Evolutionary conservation across 1,140 invertebrate genomes (phyloP).

Genomic region (Argopecten irradians): DNA sequence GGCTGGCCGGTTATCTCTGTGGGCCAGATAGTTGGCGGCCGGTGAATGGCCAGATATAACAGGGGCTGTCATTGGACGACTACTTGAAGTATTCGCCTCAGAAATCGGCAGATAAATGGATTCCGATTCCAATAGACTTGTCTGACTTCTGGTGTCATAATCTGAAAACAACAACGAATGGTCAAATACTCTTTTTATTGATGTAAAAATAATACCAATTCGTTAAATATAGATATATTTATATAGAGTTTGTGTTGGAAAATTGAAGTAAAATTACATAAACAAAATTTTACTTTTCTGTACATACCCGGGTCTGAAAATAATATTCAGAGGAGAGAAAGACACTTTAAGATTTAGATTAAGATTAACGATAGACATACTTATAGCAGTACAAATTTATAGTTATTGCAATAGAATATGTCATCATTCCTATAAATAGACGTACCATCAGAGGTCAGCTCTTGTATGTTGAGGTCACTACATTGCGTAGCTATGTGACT

Average conservation of each 20-base stretch:
- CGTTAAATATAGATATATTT: too few species aligned
- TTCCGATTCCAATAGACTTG: conserved; percentile 70
- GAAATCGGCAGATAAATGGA: conserved; percentile 70
- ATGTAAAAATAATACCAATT: too few species aligned
- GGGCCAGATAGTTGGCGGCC: conserved; percentile 41
- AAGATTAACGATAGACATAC: too few species aligned
- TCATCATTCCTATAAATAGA: not conserved
- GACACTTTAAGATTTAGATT: too few species aligned
- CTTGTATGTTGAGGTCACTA: conserved; percentile 58
- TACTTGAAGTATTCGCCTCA: conserved; percentile 47
- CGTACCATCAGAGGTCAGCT: conserved; percentile 57
- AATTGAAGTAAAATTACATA: too few species aligned
- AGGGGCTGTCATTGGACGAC: conserved; percentile 64
- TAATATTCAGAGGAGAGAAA: too few species aligned
- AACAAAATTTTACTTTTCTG: too few species aligned
- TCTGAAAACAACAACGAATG: conserved; percentile 51
- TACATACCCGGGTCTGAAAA: too few species aligned
- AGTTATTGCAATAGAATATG: not conserved
- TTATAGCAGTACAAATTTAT: too few species aligned
- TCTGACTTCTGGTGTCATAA: conserved; percentile 63
- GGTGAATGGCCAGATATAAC: conserved; percentile 46
- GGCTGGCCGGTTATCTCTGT: conserved; percentile 52
- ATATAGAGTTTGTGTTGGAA: too few species aligned
- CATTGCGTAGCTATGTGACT: not conserved
- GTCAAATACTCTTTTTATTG: too few species aligned